A percentile compares a stretch with the other conserved stretches of the same genome.
Evolutionary conservation across 2,113 vertebrate genomes (phyloP).

Genomic region (Leuciscus idus): DNA sequence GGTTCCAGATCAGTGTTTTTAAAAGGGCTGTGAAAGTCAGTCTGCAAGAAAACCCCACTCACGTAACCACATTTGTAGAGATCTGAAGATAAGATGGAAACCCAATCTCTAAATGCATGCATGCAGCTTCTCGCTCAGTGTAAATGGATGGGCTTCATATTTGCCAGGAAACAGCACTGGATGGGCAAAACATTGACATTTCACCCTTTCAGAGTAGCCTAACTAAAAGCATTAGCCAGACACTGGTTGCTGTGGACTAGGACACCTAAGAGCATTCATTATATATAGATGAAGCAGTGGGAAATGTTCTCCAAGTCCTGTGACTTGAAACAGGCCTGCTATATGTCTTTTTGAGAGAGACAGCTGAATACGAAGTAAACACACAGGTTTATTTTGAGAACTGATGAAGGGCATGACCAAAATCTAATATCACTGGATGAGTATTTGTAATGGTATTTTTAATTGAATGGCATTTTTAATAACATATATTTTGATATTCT

Average conservation of each 20-base stretch:
- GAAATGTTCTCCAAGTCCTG: conserved; percentile 26
- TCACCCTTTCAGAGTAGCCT: conserved; percentile 15
- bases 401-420: not conserved
- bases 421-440: not conserved
- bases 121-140: conserved; percentile 28
- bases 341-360: not conserved
- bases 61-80: conserved; percentile 60
- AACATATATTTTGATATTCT: not conserved
- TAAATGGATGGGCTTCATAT: conserved; percentile 28
- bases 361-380: conserved; percentile 18
- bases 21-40: conserved; percentile 29
- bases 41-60: conserved; percentile 36
- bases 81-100: conserved; percentile 53
- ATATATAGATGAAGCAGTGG: conserved; percentile 39
- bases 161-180: conserved; percentile 35
- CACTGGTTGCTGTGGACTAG: conserved; percentile 13
- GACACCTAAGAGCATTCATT: conserved; percentile 40
- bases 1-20: conserved; percentile 6
- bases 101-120: conserved; percentile 55
- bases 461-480: no score
- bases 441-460: not conserved
- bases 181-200: conserved; percentile 20
- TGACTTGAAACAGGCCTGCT: conserved; percentile 31
- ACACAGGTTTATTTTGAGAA: conserved; percentile 15
- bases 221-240: conserved; percentile 38